A percentile compares a stretch with the other conserved stretches of the same genome.
Evolutionary conservation across 2,888 invertebrate species (phyloP).

Genomic region (Andrena bicolor): DNA sequence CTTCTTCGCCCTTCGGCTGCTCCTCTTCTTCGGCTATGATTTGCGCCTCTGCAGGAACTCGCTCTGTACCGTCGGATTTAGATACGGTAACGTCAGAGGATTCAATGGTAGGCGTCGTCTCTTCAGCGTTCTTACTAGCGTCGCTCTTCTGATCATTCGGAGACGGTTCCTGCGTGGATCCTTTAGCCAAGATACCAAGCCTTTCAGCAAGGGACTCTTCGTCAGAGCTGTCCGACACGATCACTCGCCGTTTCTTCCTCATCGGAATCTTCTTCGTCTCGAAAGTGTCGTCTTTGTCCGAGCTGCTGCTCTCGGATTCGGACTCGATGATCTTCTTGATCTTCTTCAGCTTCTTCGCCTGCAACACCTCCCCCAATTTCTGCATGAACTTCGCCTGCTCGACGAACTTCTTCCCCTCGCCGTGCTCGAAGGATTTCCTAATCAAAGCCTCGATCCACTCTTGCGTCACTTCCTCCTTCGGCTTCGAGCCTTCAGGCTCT

Average conservation of each 20-base stretch:
- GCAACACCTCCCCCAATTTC: conserved; percentile 81
- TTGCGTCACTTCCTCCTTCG: conserved; percentile 76
- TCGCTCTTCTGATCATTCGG: not conserved
- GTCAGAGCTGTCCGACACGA: conserved; percentile 80
- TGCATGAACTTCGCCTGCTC: conserved; percentile 86
- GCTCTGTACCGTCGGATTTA: not conserved
- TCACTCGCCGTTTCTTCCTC: conserved; percentile 75
- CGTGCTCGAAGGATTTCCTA: conserved; percentile 77
- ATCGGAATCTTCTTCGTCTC: conserved; percentile 60
- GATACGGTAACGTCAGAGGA: not conserved
- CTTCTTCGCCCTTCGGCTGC: not conserved
- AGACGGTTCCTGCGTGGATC: not conserved
- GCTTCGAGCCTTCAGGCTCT: conserved; percentile 51
- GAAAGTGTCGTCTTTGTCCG: conserved; percentile 77
- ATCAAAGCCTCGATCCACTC: conserved; percentile 79
- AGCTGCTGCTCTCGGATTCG: conserved; percentile 84
- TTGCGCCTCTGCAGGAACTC: not conserved
- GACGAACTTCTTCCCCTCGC: conserved; percentile 78
- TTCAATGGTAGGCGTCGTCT: not conserved
- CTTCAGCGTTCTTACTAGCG: not conserved
- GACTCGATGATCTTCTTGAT: conserved; percentile 87
- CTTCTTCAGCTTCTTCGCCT: conserved; percentile 85
- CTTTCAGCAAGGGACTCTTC: conserved; percentile 77
- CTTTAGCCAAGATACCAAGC: conserved; percentile 42
- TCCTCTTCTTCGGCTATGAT: not conserved